These are phyloP conservation scores for Anarhynchus alexandrinus DNA, from an alignment of 2,113 vertebrate species.

Conservation along the genomic window DNA sequence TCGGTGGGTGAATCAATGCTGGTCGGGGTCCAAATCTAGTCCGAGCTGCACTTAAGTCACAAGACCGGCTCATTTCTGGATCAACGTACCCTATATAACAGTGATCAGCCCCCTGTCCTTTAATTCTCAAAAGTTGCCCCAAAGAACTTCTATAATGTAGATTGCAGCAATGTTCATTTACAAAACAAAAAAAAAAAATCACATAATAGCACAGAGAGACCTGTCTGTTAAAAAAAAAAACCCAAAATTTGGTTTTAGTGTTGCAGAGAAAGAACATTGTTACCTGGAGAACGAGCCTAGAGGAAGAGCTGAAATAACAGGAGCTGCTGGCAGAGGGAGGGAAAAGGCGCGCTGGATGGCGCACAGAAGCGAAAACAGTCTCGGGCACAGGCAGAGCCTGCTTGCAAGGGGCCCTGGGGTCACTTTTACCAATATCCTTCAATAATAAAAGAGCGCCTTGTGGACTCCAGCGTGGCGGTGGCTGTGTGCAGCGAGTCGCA, in stretches of 20 bases:
- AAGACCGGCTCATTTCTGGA: neutral
- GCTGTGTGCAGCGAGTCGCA: neutral
- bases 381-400: neutral
- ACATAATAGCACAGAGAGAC: neutral
- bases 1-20: neutral
- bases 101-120: neutral
- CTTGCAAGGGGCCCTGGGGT: neutral
- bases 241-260: neutral
- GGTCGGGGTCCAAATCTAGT: neutral
- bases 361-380: neutral
- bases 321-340: neutral
- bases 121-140: accelerated
- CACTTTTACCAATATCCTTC: neutral
- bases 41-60: neutral
- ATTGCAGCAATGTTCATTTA: neutral
- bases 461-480: accelerated
- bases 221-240: neutral
- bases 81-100: neutral
- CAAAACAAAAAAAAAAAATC: neutral
- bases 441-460: neutral
- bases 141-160: neutral
- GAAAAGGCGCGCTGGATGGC: neutral
- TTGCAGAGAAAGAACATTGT: slow-evolving; percentile 38
- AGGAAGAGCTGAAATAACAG: neutral
- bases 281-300: slow-evolving; percentile 32